These are phyloP conservation scores for Melipona quadrifasciata DNA, from an alignment of 1,140 invertebrate genomes.

Conservation along the genomic window DNA sequence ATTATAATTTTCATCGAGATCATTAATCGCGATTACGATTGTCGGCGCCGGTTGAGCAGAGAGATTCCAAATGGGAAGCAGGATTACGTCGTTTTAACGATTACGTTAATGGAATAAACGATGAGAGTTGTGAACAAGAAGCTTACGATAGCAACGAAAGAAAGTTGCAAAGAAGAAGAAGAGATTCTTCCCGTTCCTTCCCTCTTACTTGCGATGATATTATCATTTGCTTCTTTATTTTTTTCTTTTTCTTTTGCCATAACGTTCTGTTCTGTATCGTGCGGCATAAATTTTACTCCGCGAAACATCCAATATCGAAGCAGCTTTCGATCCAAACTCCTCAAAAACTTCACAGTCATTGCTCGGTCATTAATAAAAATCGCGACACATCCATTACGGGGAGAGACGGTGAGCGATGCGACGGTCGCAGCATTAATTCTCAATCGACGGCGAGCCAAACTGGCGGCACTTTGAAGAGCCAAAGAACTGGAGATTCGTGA, in stretches of 20 bases:
- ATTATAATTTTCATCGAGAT: no score
- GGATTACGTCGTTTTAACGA: no score
- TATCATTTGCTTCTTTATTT: background rate
- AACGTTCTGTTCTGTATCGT: background rate
- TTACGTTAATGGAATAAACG: no score
- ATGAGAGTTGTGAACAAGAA: background rate
- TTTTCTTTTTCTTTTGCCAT: background rate
- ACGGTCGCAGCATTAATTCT: slow-evolving; percentile 7
- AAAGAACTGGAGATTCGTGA: slow-evolving; percentile 23
- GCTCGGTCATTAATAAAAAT: slow-evolving; percentile 26
- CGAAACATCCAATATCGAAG: background rate
- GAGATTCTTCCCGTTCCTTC: background rate
- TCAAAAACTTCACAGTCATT: background rate
- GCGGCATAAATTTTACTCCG: background rate
- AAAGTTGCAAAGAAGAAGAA: background rate
- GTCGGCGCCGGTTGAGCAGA: no score
- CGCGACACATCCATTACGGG: slow-evolving; percentile 24
- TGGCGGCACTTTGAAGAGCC: background rate
- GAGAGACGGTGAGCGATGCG: background rate
- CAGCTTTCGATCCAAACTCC: background rate
- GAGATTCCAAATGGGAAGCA: no score
- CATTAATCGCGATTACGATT: no score
- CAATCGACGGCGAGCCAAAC: background rate
- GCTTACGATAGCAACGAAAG: background rate
- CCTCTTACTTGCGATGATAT: background rate